These are phyloP conservation scores for Micronisus gabar DNA, from an alignment of 2,113 vertebrate genomes.

Conservation along the genomic window DNA sequence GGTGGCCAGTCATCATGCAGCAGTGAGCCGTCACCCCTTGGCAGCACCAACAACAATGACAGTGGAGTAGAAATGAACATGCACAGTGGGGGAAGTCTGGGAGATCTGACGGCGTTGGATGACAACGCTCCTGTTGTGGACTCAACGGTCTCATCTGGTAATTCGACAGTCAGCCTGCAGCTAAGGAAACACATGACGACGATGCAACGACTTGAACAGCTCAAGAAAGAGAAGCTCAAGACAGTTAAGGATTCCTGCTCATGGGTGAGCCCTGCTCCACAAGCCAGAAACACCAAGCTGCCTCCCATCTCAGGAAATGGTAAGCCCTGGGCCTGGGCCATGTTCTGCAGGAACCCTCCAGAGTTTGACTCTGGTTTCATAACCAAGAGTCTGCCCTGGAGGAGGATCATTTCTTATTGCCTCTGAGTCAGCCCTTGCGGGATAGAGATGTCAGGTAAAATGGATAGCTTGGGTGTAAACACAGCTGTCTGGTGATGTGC, in stretches of 20 bases:
- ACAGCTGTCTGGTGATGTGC: background rate
- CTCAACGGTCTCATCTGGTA: conserved; percentile 83
- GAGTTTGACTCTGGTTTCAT: background rate
- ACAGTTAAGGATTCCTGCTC: conserved; percentile 91
- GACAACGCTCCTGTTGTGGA: conserved; percentile 85
- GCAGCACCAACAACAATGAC: conserved; percentile 95
- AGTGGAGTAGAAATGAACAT: conserved; percentile 95
- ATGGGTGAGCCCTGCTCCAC: conserved; percentile 85
- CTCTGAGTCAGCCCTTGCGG: background rate
- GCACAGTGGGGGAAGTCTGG: conserved; percentile 94
- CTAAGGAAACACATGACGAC: conserved; percentile 86
- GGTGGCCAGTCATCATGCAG: conserved; percentile 97
- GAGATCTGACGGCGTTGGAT: conserved; percentile 89
- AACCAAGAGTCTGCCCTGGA: background rate
- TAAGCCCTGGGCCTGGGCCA: conserved; percentile 54
- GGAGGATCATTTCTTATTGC: background rate
- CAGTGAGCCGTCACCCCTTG: conserved; percentile 95
- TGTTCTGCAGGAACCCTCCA: background rate
- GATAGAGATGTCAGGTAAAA: background rate
- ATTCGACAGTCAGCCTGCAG: conserved; percentile 86
- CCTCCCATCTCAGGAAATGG: conserved; percentile 90
- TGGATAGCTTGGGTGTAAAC: background rate
- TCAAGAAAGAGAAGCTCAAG: conserved; percentile 96
- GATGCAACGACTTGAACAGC: conserved; percentile 90
- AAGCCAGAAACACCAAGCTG: conserved; percentile 88